Base-by-base conservation (phyloP, 2,113 vertebrate genomes). In the Ariopsis seemanni region DNA sequence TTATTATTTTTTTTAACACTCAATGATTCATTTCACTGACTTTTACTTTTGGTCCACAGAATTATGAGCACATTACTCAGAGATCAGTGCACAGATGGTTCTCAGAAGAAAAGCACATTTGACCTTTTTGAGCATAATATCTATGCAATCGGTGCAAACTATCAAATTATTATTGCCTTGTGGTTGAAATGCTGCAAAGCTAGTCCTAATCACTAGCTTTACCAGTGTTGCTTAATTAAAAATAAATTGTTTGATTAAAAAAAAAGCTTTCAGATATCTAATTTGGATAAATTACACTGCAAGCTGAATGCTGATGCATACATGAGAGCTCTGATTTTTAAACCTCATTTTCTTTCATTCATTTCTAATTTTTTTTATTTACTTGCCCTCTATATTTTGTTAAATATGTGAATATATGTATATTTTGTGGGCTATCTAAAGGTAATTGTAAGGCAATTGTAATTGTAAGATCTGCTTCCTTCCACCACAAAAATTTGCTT, bases 71-170 rank as follows among this genome's bases (percentile, higher is more conserved):
- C 57, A 85, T 85, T 85, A 85, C 84, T 48, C 71, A 48, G 57
- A 85, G 55, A 78, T 85, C 72, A 74, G 30, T 30, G 58, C n/a
- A 20, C 75, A 85, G 74, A 85, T 78, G 58, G 25, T 25, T 63
- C n/a, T 78, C 42, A 78, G 12, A 63, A 53, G 58, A 62, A 78
- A 52, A 48, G 34, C 58, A 34, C 58, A 65, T 78, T 78, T 85
- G 72, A 78, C 72, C 84, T 78, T 85, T 85, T 78, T 30, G 27
- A 85, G 53, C 55, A 27, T 85, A 85, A 85, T 85, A 78, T 78
- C 42, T 60, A 20, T 78, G 34, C 62, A 85, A 78, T 78, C 78
- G 63, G 57, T 30, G 30, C 30, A 30, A 50, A 25, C 74, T 48
- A 85, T 65, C 25, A 27, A 27, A 78, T 65, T 72, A 63, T 52